Evolutionary conservation across 2,888 invertebrate species (phyloP), one percentile per base, ranked within the genome.

Genomic region (Cancer borealis): DNA sequence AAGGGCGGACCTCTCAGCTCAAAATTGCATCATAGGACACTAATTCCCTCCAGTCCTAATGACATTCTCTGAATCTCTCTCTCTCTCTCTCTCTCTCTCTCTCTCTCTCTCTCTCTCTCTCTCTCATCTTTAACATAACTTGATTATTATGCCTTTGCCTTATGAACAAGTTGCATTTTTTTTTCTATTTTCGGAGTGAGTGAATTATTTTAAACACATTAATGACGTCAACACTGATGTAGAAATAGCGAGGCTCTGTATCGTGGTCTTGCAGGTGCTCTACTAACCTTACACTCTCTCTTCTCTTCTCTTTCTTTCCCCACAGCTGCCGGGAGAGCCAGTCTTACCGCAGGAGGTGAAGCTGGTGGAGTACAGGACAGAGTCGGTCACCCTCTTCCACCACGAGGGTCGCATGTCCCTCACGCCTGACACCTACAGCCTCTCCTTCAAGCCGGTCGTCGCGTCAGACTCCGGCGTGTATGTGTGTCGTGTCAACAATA

Each of bases 401-500:
- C 94, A 95, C 49, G 94, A 95, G 45, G 73, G 90, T 2, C 89
- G 95, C 10, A 95, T 95, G 66, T 66, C 88, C 0, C 90, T 95
- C 14, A 87, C 92, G 10, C 49, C 89, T 30, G 92, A 92, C 88
- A 92, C 79, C 92, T 95, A 88, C 90, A 92, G 93, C n/a, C 94
- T 95, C 54, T 91, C 92, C 79, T 94, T 95, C 95, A 60, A 89
- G 26, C 95, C 95, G 12, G 95, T 93, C 39, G 88, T 89, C 39
- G 95, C 95, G 1, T 88, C 92, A 0, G 95, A 95, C 95, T 91
- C 93, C 30, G 95, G 95, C 39, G 39, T 47, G 26, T 95, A 95
- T 90, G 84, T 92, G 26, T 95, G 95, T n/a, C 93, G 90, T 21
- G 95, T 95, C 91, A 95, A 95, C 94, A 93, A 93, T 88, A 91